These are phyloP conservation scores for Drosophila parthenogenetica DNA, from an alignment of 2,888 invertebrate genomes.

Conservation along the genomic window DNA sequence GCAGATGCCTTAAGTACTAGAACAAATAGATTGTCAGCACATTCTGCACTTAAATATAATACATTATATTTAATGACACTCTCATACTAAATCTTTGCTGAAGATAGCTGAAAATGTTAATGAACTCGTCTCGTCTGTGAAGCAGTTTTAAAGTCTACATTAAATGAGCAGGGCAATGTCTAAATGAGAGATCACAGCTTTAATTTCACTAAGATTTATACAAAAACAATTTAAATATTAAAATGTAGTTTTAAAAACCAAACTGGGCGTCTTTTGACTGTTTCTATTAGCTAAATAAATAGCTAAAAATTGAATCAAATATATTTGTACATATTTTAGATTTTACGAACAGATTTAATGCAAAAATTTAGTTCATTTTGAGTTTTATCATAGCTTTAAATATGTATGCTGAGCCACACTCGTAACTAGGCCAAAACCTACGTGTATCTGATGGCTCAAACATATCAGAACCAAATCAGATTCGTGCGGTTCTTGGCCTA, in stretches of 20 bases:
- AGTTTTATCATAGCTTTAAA: constrained; percentile 6
- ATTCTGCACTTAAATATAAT: constrained; percentile 7
- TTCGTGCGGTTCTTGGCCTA: constrained; percentile 27
- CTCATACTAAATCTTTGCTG: constrained; percentile 1
- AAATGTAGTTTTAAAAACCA: neutral
- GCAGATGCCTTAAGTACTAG: constrained; percentile 13
- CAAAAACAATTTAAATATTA: neutral
- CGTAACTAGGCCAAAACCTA: constrained; percentile 9
- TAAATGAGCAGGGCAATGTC: neutral
- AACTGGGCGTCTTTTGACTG: no score
- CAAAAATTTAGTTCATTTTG: no score
- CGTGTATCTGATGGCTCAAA: constrained; percentile 32
- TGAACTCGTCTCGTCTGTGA: neutral
- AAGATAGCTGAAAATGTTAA: constrained; percentile 1
- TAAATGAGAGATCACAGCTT: neutral
- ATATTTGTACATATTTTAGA: no score
- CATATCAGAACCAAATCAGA: constrained; percentile 47
- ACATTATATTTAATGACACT: constrained; percentile 10
- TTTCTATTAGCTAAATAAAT: no score
- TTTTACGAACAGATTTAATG: no score
- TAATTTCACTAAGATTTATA: neutral
- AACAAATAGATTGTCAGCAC: constrained; percentile 22
- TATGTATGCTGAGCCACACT: neutral
- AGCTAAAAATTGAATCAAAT: no score
- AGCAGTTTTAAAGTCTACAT: neutral